phyloP scores from a whole-genome alignment of 2,113 vertebrate species.

The Rousettus leschenaultii region DNA sequence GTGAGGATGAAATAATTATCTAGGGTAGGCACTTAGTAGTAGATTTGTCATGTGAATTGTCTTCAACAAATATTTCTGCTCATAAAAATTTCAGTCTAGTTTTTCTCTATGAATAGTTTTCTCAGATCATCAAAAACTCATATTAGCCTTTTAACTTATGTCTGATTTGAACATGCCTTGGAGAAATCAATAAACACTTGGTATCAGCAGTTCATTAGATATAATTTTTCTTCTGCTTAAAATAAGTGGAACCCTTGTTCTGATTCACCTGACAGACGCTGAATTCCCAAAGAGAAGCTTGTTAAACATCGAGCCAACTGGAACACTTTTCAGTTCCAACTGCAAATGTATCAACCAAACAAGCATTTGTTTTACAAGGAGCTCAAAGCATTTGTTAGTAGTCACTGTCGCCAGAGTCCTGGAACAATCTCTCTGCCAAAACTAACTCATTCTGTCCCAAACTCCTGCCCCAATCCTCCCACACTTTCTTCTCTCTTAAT shows the following conservation, averaged over 20 bases:
- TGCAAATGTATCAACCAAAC: conserved; percentile 41
- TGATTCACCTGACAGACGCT: conserved; percentile 55
- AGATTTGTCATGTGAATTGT: background rate
- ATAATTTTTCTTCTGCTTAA: conserved; percentile 44
- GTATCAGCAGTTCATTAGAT: conserved; percentile 59
- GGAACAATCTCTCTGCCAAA: conserved; percentile 43
- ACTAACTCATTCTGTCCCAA: conserved; percentile 46
- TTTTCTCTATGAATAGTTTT: conserved; percentile 11
- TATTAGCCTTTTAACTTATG: conserved; percentile 22
- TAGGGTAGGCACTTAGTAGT: background rate
- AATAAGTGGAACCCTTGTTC: conserved; percentile 54
- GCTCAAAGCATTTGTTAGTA: conserved; percentile 41
- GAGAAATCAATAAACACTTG: conserved; percentile 41
- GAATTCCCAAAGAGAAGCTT: conserved; percentile 54
- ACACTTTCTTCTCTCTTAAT: background rate
- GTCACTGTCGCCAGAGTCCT: conserved; percentile 36
- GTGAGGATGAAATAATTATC: background rate
- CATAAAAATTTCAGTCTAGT: background rate
- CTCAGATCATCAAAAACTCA: conserved; percentile 16
- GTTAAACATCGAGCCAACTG: conserved; percentile 45
- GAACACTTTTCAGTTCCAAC: conserved; percentile 22
- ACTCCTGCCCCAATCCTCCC: background rate
- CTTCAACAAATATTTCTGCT: background rate
- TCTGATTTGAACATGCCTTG: conserved; percentile 28
- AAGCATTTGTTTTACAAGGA: conserved; percentile 40